phyloP scores from a whole-genome alignment of 2,888 invertebrate species.

The Euclidia mi region DNA sequence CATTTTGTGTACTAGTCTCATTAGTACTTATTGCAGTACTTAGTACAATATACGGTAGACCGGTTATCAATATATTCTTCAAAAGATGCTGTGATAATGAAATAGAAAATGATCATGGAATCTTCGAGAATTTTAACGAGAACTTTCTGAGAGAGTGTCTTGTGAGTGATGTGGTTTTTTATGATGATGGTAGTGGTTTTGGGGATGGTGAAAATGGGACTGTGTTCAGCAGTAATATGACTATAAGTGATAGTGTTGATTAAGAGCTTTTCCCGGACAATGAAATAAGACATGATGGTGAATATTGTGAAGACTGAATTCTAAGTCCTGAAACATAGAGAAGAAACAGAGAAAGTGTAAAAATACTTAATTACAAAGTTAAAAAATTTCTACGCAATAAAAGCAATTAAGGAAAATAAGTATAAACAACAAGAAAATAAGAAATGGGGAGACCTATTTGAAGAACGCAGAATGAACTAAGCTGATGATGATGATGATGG shows the following conservation, averaged over 20 bases:
- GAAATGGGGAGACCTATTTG: too few species aligned
- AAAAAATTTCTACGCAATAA: too few species aligned
- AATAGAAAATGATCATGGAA: conserved; percentile 80
- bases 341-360: too few species aligned
- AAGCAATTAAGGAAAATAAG: too few species aligned
- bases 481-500: too few species aligned
- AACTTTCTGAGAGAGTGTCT: conserved; percentile 78
- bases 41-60: conserved; percentile 76
- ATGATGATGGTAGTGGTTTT: conserved; percentile 37
- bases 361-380: too few species aligned
- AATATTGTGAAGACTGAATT: background rate
- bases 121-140: conserved; percentile 77
- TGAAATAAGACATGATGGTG: background rate
- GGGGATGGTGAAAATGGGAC: conserved; percentile 16
- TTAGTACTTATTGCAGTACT: conserved; percentile 75
- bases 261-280: conserved; percentile 14
- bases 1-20: conserved; percentile 78
- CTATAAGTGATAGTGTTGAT: conserved; percentile 28
- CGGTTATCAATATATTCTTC: conserved; percentile 76
- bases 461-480: too few species aligned
- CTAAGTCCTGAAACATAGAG: too few species aligned
- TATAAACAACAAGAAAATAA: too few species aligned
- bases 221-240: conserved; percentile 14
- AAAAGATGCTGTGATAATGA: conserved; percentile 78
- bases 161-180: conserved; percentile 63